Base-by-base conservation (phyloP, 1,140 invertebrate species). In the Penaeus vannamei region DNA sequence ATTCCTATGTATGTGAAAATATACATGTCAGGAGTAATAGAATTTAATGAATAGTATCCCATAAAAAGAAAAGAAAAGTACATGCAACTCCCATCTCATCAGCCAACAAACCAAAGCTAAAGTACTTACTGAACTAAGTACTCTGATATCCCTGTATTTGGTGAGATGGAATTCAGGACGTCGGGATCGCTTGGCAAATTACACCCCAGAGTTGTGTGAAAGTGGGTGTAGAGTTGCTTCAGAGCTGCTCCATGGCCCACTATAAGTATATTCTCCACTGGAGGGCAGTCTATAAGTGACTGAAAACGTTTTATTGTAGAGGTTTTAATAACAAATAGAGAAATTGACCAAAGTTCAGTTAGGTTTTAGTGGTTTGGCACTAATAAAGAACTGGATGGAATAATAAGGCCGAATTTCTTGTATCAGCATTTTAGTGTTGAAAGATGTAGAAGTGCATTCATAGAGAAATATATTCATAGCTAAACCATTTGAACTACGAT, bases 231-330 rank as follows among this genome's bases (percentile, higher is more conserved):
- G 20, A 91, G 82, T 66, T 86, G 87, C 32, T 83, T 62, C 26
- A 91, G 77, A n/a, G 90, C 90, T 42, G 90, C 90, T n/a, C 90
- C 90, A 84, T 91, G 90, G 42, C 90, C 80, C 72, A 88, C 90
- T 14, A 91, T 87, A 20, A 91, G 77, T n/a, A 91, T 61, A n/a
- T 81, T 88, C 36, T 91, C 90, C 66, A 77, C 82, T 14, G 29
- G 23, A 2, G 14, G 81, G 29, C 20, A 26, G 46, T 72, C 80
- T 19, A 83, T 62, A 46, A 69, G 36, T 26, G 22, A 0, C 20
- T 76, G 69, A 32, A 76, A 19, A 32, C 69, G 32, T 29, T 22
- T n/a, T 72, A 26, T 23, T 19, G 12, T 2, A 72, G 66, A 76
- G n/a, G 69, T 76, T 36, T 32, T 19, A 26, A 36, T 5, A 76